phyloP scores from a whole-genome alignment of 2,797 vertebrate species.

The Pachyuromys duprasi region DNA sequence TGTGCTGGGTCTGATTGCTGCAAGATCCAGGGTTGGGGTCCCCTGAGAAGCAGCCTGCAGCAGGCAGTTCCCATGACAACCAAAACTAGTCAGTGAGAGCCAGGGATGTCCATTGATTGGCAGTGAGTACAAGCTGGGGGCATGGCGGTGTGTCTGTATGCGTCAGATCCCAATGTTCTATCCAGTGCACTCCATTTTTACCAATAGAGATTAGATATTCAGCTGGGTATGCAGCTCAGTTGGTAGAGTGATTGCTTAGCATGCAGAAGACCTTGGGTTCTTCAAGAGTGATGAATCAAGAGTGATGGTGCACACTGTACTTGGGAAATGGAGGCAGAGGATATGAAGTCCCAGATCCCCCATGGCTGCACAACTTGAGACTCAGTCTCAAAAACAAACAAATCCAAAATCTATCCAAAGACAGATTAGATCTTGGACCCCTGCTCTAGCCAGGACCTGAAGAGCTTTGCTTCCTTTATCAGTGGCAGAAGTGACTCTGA shows the following conservation, averaged over 20 bases:
- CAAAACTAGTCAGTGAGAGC: not conserved
- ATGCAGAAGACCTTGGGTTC: not conserved
- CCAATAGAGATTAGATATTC: not conserved
- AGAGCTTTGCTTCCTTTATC: not conserved
- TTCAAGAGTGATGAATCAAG: not conserved
- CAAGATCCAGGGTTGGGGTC: not conserved
- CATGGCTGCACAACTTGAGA: not conserved
- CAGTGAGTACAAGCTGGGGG: not conserved
- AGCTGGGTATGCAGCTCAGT: not conserved
- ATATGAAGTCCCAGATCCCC: not conserved
- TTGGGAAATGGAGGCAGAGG: not conserved
- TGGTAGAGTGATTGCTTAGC: not conserved
- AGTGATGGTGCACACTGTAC: not conserved
- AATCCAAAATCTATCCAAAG: not conserved
- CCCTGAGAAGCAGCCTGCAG: not conserved
- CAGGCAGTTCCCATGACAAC: not conserved
- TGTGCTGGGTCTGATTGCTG: not conserved
- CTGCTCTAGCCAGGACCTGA: not conserved
- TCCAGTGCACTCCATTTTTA: not conserved
- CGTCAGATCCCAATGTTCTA: not conserved
- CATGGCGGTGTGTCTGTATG: not conserved
- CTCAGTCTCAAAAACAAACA: not conserved
- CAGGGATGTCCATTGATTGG: rapidly evolving
- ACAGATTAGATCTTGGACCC: not conserved
- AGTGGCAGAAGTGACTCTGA: not conserved